Percentiles rank a stretch among this genome's conserved stretches.
Conservation (phyloP, 2,888 invertebrate genomes). For the Tuta absoluta region DNA sequence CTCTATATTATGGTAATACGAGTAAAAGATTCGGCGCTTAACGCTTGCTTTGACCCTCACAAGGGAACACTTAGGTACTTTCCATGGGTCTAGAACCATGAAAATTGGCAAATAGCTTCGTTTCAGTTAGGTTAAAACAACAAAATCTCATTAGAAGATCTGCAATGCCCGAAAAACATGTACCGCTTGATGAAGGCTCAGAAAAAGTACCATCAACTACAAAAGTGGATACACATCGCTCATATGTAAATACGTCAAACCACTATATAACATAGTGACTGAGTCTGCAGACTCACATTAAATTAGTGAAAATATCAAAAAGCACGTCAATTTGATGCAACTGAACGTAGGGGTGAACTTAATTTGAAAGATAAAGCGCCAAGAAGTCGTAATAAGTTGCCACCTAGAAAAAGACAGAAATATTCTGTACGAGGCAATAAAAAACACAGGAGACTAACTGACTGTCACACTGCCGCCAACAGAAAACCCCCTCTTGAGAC, state of each 20-base stretch:
- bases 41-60: no score
- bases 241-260: neutral
- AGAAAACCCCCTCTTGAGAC: slow-evolving; percentile 24
- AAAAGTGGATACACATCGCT: no score
- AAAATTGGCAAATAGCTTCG: no score
- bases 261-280: neutral
- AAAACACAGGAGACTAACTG: neutral
- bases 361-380: slow-evolving; percentile 3
- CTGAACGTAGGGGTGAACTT: neutral
- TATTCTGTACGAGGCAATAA: slow-evolving; percentile 10
- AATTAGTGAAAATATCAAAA: neutral
- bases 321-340: neutral
- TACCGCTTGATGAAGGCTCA: no score
- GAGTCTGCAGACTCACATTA: neutral
- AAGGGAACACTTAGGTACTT: no score
- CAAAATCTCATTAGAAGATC: no score
- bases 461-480: neutral
- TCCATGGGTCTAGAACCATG: no score
- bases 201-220: no score
- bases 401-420: slow-evolving; percentile 6
- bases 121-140: no score
- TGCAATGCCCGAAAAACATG: no score
- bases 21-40: no score
- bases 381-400: slow-evolving; percentile 11
- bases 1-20: no score